Evolutionary conservation across 1,140 invertebrate species (phyloP), one percentile per base, ranked within the genome.

Genomic region (Calosoma granatense): DNA sequence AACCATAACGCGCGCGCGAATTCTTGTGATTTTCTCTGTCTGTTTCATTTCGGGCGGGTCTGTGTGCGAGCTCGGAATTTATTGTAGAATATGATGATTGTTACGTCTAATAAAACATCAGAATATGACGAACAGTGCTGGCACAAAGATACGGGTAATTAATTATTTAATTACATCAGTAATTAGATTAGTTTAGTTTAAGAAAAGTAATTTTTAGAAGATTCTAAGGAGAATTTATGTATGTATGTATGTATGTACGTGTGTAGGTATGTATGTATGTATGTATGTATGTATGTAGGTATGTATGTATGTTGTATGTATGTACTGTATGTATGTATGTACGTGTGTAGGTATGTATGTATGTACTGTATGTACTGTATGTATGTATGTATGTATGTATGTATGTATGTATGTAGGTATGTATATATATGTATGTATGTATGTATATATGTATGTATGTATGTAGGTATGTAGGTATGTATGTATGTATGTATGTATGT

Each of bases 301-400:
- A 51, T 51, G 4, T 51, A 17, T 51, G 4, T 9, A 51, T 51
- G 17, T 51, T 15, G 17, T 11, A 15, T 11, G 14, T 11, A 15
- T n/a, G n/a, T 11, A 15, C 14, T 51, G 19, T 17, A 51, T 51
- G 4, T 51, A 51, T 51, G 17, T 51, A 51, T 51, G 4, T 36
- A 36, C 26, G n/a, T 36, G n/a, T n/a, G 26, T 36, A 36, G 6
- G 26, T 36, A 36, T 36, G n/a, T 36, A 9, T n/a, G 26, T 36
- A 36, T n/a, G n/a, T n/a, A 36, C 26, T 36, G 26, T 9, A 36
- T 36, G n/a, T 36, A 36, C 6, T 36, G n/a, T 36, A 36, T 36
- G n/a, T 36, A 36, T 36, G n/a, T 36, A 36, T 36, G n/a, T 36
- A 36, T 36, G n/a, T 36, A 36, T 36, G n/a, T 36, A 36, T 36